Conservation (phyloP, 2,888 invertebrate species). For the Drosophila setosimentum region DNA sequence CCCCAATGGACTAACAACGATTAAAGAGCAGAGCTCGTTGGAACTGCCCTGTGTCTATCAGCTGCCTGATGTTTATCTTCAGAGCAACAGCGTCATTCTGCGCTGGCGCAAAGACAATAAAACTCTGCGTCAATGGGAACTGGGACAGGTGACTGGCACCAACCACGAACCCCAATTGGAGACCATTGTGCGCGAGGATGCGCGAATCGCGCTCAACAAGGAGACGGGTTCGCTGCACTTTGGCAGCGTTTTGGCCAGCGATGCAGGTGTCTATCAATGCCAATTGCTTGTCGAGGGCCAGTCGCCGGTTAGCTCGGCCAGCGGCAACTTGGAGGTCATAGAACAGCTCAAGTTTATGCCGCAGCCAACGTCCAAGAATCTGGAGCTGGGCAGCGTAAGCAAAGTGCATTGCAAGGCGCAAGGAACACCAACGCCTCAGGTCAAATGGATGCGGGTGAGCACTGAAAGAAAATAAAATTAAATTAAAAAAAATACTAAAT, state of each 20-base stretch:
- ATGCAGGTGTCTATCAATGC: constrained; percentile 84
- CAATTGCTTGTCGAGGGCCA: constrained; percentile 81
- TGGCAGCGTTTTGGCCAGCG: constrained; percentile 81
- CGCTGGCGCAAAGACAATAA: constrained; percentile 90
- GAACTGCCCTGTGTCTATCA: constrained; percentile 88
- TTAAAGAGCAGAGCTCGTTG: constrained; percentile 88
- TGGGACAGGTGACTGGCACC: constrained; percentile 68
- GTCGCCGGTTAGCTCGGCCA: constrained; percentile 78
- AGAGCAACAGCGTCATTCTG: constrained; percentile 61
- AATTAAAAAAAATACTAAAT: not conserved
- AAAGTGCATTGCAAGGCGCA: constrained; percentile 96
- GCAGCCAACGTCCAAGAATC: constrained; percentile 91
- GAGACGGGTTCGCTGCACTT: constrained; percentile 83
- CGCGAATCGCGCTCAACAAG: constrained; percentile 77
- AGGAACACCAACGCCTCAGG: constrained; percentile 87
- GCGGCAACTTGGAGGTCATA: constrained; percentile 84
- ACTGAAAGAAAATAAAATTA: not conserved
- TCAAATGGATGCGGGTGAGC: constrained; percentile 86
- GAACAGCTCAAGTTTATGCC: constrained; percentile 95
- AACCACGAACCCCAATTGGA: constrained; percentile 79
- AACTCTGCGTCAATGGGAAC: constrained; percentile 84
- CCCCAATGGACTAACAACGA: constrained; percentile 85
- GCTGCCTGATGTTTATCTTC: constrained; percentile 70
- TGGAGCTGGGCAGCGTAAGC: constrained; percentile 92
- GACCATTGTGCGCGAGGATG: constrained; percentile 82